Evolutionary conservation across 1,140 invertebrate species (phyloP).

Genomic region (Rhizoglyphus robini): DNA sequence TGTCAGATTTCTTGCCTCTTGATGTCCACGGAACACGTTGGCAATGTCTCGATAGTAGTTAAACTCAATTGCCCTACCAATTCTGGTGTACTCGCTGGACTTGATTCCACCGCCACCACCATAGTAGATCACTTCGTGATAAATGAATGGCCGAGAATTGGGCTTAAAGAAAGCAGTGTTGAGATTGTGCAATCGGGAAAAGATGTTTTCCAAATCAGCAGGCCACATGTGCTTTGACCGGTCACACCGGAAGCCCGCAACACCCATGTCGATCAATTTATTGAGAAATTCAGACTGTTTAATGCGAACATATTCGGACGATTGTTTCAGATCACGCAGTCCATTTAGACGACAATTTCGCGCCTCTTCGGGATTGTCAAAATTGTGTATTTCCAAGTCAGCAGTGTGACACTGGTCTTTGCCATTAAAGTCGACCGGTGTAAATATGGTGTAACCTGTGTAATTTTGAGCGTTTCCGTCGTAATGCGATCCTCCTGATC

Average conservation of each 20-base stretch:
- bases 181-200: constrained; percentile 44
- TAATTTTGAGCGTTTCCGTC: constrained; percentile 31
- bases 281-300: constrained; percentile 57
- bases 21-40: constrained; percentile 40
- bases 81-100: constrained; percentile 46
- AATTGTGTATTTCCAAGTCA: constrained; percentile 30
- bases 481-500: constrained; percentile 46
- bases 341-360: constrained; percentile 57
- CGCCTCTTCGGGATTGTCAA: constrained; percentile 31
- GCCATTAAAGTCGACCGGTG: constrained; percentile 31
- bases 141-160: constrained; percentile 48
- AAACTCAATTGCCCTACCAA: constrained; percentile 61
- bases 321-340: no score
- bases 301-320: no score
- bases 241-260: constrained; percentile 52
- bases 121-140: constrained; percentile 65
- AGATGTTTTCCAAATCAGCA: constrained; percentile 48
- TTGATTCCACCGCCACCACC: constrained; percentile 53
- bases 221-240: constrained; percentile 73
- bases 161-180: constrained; percentile 43
- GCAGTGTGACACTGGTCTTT: constrained; percentile 28
- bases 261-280: no score
- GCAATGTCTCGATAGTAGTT: constrained; percentile 45
- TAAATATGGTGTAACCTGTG: constrained; percentile 41
- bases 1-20: constrained; percentile 29